phyloP scores from a whole-genome alignment of 1,140 invertebrate species.

The Zaprionus camerounensis region DNA sequence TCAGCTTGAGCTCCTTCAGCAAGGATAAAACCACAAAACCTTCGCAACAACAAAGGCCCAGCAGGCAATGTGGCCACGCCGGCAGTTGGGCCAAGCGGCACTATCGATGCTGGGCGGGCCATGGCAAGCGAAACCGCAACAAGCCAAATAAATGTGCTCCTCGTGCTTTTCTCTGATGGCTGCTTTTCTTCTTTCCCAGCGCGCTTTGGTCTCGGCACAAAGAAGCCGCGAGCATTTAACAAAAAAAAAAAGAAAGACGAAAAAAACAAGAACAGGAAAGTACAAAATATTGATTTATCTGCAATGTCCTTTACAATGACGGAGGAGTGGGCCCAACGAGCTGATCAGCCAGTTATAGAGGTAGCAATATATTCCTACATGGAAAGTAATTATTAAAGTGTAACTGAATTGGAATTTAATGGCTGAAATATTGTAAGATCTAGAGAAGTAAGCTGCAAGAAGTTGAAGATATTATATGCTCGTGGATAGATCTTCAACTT shows the following conservation, averaged over 20 bases:
- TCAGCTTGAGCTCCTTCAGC: constrained; percentile 36
- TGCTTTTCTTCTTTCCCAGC: constrained; percentile 10
- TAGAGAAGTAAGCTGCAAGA: too few relatives aligned
- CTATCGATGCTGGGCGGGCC: background rate
- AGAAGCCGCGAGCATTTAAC: constrained; percentile 65
- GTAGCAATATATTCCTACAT: background rate
- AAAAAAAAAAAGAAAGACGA: constrained; percentile 43
- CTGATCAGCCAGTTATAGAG: constrained; percentile 8
- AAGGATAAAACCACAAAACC: constrained; percentile 71
- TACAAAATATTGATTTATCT: constrained; percentile 70
- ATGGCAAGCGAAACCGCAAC: constrained; percentile 58
- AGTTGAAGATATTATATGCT: too few relatives aligned
- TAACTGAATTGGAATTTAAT: too few relatives aligned
- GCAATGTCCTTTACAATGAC: constrained; percentile 39
- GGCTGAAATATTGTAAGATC: too few relatives aligned
- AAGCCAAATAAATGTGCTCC: constrained; percentile 76
- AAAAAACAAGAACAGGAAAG: constrained; percentile 4
- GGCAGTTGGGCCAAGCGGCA: background rate
- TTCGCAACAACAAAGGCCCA: constrained; percentile 66
- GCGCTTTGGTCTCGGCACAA: constrained; percentile 47
- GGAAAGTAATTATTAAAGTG: constrained; percentile 5
- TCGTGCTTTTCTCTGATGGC: constrained; percentile 42
- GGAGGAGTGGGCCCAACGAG: constrained; percentile 1
- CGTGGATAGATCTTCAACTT: too few relatives aligned
- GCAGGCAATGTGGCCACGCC: constrained; percentile 30